phyloP scores from a whole-genome alignment of 2,797 vertebrate species.

The Podargus strigoides region DNA sequence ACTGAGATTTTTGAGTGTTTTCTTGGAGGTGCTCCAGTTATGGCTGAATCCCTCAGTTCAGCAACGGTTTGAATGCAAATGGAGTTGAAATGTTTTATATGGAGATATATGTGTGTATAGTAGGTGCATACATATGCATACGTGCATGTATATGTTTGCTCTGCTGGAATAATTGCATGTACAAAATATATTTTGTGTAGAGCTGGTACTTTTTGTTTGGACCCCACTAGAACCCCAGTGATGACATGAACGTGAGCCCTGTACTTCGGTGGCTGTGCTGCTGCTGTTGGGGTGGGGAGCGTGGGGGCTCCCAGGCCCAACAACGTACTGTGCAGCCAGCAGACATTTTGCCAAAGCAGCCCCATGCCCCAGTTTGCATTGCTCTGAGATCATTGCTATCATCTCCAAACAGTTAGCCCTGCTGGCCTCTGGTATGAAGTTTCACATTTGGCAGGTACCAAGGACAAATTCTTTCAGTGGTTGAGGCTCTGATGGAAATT shows the following conservation, averaged over 20 bases:
- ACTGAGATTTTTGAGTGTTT: not conserved
- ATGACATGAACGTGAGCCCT: rapidly evolving
- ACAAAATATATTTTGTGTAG: not conserved
- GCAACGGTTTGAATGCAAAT: not conserved
- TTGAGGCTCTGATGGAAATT: slow-evolving; percentile 57
- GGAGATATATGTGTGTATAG: rapidly evolving
- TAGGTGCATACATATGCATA: not conserved
- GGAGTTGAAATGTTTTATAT: not conserved
- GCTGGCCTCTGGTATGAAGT: slow-evolving; percentile 31
- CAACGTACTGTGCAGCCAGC: not conserved
- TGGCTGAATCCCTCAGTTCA: not conserved
- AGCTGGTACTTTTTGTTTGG: not conserved
- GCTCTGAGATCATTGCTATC: not conserved
- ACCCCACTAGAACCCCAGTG: not conserved
- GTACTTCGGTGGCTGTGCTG: not conserved
- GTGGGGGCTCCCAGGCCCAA: not conserved
- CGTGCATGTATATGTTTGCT: not conserved
- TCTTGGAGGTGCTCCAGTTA: not conserved
- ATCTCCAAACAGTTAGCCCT: not conserved
- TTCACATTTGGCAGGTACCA: slow-evolving; percentile 62
- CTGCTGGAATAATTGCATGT: not conserved
- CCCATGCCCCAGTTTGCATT: not conserved
- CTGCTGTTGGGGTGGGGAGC: not conserved
- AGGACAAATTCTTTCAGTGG: slow-evolving; percentile 56
- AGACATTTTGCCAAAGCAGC: not conserved